A percentile compares a stretch with the other conserved stretches of the same genome.
Conservation (phyloP, 2,888 invertebrate genomes). For the Netelia melanura region DNA sequence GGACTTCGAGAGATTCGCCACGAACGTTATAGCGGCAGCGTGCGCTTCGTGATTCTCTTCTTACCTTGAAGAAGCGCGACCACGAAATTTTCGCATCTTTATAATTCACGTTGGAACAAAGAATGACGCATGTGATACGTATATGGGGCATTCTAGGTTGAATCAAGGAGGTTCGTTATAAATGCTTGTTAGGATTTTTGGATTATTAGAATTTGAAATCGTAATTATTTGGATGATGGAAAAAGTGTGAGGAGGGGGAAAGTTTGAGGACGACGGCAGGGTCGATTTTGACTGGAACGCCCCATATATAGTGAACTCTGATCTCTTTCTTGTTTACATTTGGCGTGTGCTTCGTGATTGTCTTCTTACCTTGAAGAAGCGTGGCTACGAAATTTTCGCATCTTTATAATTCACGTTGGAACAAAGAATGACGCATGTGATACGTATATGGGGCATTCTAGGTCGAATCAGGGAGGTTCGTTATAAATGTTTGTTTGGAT, state of each 20-base stretch:
- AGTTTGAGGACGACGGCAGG: too few relatives aligned
- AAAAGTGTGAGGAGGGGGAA: too few relatives aligned
- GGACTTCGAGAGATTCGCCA: constrained; percentile 49
- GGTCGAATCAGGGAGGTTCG: too few relatives aligned
- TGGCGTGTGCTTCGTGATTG: constrained; percentile 51
- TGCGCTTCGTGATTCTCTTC: constrained; percentile 53
- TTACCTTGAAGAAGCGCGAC: constrained; percentile 55
- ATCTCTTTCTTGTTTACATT: too few relatives aligned
- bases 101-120: constrained; percentile 55
- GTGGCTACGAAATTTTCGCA: constrained; percentile 60
- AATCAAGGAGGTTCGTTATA: too few relatives aligned
- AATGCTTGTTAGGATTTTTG: too few relatives aligned
- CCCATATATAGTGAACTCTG: too few relatives aligned
- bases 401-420: constrained; percentile 57
- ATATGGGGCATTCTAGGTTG: neutral
- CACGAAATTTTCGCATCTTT: constrained; percentile 65
- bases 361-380: constrained; percentile 57
- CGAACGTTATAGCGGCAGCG: constrained; percentile 46
- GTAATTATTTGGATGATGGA: too few relatives aligned
- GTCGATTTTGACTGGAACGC: too few relatives aligned
- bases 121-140: constrained; percentile 35
- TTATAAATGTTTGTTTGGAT: too few relatives aligned
- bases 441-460: neutral
- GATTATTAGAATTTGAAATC: too few relatives aligned
- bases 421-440: constrained; percentile 46